Percentiles rank a stretch among this genome's conserved stretches.
Evolutionary conservation across 2,797 vertebrate genomes (phyloP).

Genomic region (Chelmon rostratus): DNA sequence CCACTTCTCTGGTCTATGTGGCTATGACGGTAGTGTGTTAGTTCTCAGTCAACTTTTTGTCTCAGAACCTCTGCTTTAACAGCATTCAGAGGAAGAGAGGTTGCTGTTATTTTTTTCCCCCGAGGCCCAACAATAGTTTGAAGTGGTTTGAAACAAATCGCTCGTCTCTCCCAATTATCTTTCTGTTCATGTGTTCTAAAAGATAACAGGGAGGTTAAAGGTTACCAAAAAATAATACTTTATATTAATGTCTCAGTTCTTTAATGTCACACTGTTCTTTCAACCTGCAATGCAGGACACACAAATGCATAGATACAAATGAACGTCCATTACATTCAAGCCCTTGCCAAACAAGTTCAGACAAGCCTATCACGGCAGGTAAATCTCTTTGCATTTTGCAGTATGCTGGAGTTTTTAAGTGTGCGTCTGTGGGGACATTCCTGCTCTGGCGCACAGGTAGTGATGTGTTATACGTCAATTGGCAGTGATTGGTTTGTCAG

Average conservation of each 20-base stretch:
- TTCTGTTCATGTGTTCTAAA: conserved; percentile 7
- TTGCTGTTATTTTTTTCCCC: not conserved
- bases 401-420: too few species aligned
- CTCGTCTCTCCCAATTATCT: not conserved
- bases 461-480: not conserved
- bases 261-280: conserved; percentile 12
- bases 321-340: too few species aligned
- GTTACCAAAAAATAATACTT: conserved; percentile 9
- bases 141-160: conserved; percentile 2
- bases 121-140: not conserved
- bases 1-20: not conserved
- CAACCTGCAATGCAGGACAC: not conserved
- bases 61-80: conserved; percentile 6
- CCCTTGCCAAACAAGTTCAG: not conserved
- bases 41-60: not conserved
- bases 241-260: not conserved
- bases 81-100: not conserved
- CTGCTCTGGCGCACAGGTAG: too few species aligned
- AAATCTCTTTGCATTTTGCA: too few species aligned
- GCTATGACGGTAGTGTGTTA: conserved; percentile 14
- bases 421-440: too few species aligned
- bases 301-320: not conserved
- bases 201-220: conserved; percentile 8
- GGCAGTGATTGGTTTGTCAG: not conserved
- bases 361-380: not conserved